phyloP scores from a whole-genome alignment of 2,113 vertebrate genomes.

The Apteryx owenii region DNA sequence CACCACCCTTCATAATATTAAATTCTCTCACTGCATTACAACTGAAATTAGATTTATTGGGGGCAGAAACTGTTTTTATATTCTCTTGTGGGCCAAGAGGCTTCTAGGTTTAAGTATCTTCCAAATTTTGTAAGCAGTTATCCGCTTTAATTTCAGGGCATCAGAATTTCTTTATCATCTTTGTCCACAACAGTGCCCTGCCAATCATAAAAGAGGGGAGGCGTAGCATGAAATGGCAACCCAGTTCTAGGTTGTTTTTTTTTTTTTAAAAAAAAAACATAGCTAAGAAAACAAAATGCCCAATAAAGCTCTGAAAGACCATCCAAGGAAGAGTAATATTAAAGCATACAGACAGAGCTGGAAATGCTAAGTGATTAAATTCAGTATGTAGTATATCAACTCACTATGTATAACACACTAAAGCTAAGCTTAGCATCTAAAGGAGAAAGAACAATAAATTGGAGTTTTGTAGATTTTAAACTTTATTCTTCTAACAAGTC shows the following conservation, averaged over 20 bases:
- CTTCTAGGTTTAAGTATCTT: not conserved
- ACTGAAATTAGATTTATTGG: not conserved
- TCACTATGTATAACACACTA: accelerated
- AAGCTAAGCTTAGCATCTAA: not conserved
- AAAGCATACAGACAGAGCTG: not conserved
- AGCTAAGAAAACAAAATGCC: not conserved
- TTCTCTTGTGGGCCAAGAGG: not conserved
- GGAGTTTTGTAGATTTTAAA: not conserved
- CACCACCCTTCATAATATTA: not conserved
- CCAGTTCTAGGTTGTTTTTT: not conserved
- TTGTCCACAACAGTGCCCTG: not conserved
- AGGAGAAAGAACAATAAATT: not conserved
- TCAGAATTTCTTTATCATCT: accelerated
- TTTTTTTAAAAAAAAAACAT: not conserved
- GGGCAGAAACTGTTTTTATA: not conserved
- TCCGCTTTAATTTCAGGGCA: not conserved
- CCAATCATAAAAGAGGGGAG: not conserved
- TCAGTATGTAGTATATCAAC: not conserved
- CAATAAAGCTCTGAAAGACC: not conserved
- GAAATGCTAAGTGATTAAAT: not conserved
- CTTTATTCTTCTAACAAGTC: not conserved
- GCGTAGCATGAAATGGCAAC: not conserved
- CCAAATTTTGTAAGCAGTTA: not conserved
- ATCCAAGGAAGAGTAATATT: not conserved
- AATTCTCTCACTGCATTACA: not conserved